These are phyloP conservation scores for Crenuchus spilurus DNA, from an alignment of 2,797 vertebrate genomes.

Conservation along the genomic window DNA sequence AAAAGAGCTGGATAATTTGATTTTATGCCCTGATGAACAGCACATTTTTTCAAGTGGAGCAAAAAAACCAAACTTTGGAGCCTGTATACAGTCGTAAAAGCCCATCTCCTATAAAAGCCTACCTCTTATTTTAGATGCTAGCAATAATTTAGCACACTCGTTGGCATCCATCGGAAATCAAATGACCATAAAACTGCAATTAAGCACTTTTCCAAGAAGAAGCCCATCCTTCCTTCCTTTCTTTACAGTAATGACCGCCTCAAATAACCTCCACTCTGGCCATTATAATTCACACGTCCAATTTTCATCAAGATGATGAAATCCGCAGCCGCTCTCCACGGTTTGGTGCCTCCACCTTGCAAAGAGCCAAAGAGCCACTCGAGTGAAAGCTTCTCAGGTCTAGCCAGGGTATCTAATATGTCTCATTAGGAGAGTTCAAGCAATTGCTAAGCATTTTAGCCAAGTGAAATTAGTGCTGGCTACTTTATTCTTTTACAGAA, in stretches of 20 bases:
- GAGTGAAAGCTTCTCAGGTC: neutral
- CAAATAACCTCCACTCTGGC: neutral
- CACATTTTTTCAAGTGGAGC: neutral
- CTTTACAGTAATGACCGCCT: constrained; percentile 4
- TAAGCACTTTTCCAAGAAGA: constrained; percentile 14
- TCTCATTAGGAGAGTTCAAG: too few relatives aligned
- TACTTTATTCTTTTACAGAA: too few relatives aligned
- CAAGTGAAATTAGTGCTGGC: too few relatives aligned
- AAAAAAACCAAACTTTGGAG: neutral
- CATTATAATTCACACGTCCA: neutral
- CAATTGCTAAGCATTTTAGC: too few relatives aligned
- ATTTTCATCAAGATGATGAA: neutral
- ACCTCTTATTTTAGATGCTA: neutral
- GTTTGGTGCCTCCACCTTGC: neutral
- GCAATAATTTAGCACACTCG: neutral
- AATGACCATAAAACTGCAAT: constrained; percentile 14
- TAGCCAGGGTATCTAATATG: neutral
- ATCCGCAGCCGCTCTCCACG: neutral
- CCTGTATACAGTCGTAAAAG: too few relatives aligned
- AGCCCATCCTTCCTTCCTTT: neutral
- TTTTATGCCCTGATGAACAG: constrained; percentile 9
- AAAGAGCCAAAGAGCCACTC: neutral
- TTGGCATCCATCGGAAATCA: constrained; percentile 2
- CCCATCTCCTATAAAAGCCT: neutral
- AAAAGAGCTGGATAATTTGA: neutral